phyloP scores from a whole-genome alignment of 1,140 invertebrate species.

The Triops cancriformis region DNA sequence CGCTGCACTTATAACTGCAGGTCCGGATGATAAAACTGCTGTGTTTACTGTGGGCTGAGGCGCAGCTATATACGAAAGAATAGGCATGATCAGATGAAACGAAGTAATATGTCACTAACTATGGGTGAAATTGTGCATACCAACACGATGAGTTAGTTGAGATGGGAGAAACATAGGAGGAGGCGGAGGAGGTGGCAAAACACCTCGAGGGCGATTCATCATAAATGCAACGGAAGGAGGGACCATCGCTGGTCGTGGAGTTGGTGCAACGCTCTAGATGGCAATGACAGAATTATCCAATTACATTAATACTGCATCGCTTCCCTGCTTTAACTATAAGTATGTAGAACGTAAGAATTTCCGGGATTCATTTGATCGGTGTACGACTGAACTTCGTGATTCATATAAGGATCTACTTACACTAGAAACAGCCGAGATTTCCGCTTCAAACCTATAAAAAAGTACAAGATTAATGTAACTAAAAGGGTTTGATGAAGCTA shows the following conservation, averaged over 20 bases:
- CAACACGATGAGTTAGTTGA: constrained; percentile 45
- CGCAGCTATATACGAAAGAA: neutral
- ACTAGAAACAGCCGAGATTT: constrained; percentile 57
- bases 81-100: neutral
- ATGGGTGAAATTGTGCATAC: constrained; percentile 25
- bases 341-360: too few relatives aligned
- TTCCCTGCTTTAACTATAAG: too few relatives aligned
- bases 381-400: constrained; percentile 49
- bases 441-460: constrained; percentile 65
- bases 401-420: constrained; percentile 36
- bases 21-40: neutral
- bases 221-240: constrained; percentile 32
- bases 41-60: neutral
- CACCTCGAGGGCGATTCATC: constrained; percentile 37
- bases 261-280: constrained; percentile 31
- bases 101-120: neutral
- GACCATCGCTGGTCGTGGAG: constrained; percentile 15
- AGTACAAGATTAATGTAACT: constrained; percentile 22
- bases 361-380: constrained; percentile 45
- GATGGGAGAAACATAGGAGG: constrained; percentile 50
- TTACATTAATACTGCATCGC: too few relatives aligned
- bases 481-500: constrained; percentile 23
- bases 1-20: constrained; percentile 21
- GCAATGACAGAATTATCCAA: neutral
- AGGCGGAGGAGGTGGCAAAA: constrained; percentile 32